phyloP scores from a whole-genome alignment of 2,888 invertebrate genomes.

The Idaea dimidiata region DNA sequence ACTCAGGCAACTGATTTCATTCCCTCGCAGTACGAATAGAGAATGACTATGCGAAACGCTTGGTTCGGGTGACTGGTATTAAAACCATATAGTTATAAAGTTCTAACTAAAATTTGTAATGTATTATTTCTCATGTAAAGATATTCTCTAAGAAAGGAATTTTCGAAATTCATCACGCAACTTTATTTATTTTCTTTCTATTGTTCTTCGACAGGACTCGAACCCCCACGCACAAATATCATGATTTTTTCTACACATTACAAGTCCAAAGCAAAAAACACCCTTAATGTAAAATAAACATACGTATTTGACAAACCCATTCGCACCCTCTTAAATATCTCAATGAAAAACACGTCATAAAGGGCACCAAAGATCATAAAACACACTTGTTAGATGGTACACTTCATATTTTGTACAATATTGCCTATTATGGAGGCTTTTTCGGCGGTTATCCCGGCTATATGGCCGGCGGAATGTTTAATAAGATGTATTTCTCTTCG shows the following conservation, averaged over 20 bases:
- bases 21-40: too few relatives aligned
- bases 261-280: background rate
- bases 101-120: too few relatives aligned
- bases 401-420: conserved; percentile 14
- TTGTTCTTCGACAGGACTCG: background rate
- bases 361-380: conserved; percentile 20
- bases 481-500: background rate
- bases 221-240: too few relatives aligned
- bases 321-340: conserved; percentile 18
- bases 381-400: conserved; percentile 16
- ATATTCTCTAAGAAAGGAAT: too few relatives aligned
- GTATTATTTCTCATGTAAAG: too few relatives aligned
- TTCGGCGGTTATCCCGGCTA: conserved; percentile 7
- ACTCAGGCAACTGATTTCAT: too few relatives aligned
- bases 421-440: conserved; percentile 12
- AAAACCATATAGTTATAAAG: too few relatives aligned
- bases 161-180: background rate
- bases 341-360: conserved; percentile 21
- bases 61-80: too few relatives aligned
- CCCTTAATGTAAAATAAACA: background rate
- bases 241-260: background rate
- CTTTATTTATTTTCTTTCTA: background rate
- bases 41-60: too few relatives aligned
- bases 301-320: conserved; percentile 15
- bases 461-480: background rate